Evolutionary conservation across 2,113 vertebrate genomes (phyloP).

Genomic region (Hemiprocne comata): DNA sequence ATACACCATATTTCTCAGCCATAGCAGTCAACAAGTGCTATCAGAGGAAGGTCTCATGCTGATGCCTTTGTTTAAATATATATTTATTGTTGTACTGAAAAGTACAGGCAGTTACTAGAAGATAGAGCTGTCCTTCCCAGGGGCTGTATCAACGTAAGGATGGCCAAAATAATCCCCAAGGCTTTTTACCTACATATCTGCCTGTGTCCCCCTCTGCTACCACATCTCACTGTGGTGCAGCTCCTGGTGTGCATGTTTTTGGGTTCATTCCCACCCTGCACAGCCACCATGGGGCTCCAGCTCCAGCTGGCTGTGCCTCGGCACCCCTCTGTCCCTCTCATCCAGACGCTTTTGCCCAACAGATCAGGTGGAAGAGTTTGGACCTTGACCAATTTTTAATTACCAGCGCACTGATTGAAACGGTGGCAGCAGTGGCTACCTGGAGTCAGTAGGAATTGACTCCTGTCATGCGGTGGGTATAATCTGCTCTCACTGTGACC

Average conservation of each 20-base stretch:
- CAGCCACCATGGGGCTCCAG: background rate
- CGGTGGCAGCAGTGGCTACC: background rate
- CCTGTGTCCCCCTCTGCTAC: background rate
- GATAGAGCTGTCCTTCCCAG: background rate
- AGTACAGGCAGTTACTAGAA: background rate
- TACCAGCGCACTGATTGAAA: background rate
- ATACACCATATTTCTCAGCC: background rate
- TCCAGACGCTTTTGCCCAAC: background rate
- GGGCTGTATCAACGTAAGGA: background rate
- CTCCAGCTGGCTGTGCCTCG: background rate
- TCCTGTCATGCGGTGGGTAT: background rate
- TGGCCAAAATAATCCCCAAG: background rate
- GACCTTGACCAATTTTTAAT: constrained; percentile 38
- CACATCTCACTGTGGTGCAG: accelerated
- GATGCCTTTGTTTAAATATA: background rate
- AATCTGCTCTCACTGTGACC: background rate
- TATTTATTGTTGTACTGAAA: background rate
- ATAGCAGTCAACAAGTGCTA: background rate
- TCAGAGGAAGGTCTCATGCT: background rate
- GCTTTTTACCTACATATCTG: background rate
- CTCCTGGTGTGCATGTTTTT: background rate
- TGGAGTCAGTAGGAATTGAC: constrained; percentile 19
- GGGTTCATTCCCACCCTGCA: background rate
- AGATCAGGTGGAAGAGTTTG: background rate
- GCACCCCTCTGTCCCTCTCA: background rate